Conservation (phyloP, 2,113 vertebrate species). For the Pogona vitticeps region DNA sequence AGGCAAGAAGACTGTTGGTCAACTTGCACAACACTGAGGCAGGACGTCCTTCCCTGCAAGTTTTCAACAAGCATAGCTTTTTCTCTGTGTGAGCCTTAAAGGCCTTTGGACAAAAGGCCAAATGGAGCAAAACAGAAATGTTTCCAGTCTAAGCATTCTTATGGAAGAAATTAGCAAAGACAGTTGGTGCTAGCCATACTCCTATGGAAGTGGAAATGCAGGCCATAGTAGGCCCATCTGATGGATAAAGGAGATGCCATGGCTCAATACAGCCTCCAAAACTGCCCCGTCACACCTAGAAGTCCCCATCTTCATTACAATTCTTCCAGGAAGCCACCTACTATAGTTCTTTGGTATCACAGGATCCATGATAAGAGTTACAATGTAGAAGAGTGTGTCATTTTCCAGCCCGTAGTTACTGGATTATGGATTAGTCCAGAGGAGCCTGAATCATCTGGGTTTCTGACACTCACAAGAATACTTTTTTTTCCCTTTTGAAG, state of each 20-base stretch:
- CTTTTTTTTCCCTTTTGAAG: constrained; percentile 35
- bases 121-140: background rate
- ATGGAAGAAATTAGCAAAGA: background rate
- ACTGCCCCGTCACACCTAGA: background rate
- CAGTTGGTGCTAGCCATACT: background rate
- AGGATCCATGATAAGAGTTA: background rate
- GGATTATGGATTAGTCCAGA: background rate
- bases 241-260: background rate
- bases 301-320: background rate
- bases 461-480: constrained; percentile 12
- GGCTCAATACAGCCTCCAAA: background rate
- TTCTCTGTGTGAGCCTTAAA: background rate
- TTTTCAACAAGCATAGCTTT: background rate
- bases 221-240: background rate
- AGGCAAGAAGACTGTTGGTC: background rate
- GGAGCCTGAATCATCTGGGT: background rate
- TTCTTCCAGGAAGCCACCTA: background rate
- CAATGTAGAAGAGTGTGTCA: background rate
- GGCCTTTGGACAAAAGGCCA: background rate
- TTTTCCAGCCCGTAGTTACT: background rate
- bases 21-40: constrained; percentile 5
- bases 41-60: background rate
- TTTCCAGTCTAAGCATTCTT: background rate
- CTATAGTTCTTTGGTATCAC: constrained; percentile 8
- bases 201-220: background rate